Base-by-base conservation (phyloP, 1,140 invertebrate genomes). In the Saccostrea cuccullata region DNA sequence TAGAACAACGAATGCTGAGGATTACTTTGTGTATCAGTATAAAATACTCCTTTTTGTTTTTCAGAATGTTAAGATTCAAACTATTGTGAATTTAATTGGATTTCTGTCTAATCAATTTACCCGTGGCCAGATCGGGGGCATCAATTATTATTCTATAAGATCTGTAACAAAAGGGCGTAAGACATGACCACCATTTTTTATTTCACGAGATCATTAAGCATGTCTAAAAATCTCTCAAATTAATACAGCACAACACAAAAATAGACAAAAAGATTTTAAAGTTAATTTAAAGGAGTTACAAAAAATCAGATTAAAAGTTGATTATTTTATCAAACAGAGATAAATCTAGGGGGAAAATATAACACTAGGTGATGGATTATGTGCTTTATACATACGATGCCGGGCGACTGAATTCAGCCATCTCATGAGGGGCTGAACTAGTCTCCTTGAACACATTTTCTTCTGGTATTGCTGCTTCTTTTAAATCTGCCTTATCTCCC, bases 371-470 rank as follows among this genome's bases (percentile, higher is more conserved):
- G 0, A 8, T 20, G 17, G 6, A 20, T 17, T 2, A 64, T 20
- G 2, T 64, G 58, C 58, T 17, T n/a, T 77, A 77, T 77, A 77
- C 70, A 36, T 77, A 77, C 70, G 70, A 77, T 30, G 70, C 23
- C 13, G 70, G 30, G 11, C 70, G 70, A 77, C 26, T 77, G 70
- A 77, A 77, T 30, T 77, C 70, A 15, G 70, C 23, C 70, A 12
- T 77, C 26, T 77, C 70, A 1, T 15, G 9, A 5, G 70, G 70
- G 70, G 70, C 26, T 11, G 70, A 77, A 2, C 26, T 15, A 30
- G 70, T 77, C 70, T 77, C 70, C 17, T 77, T 77, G 70, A 77
- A 77, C 70, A 30, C 70, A 13, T 26, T 36, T 77, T 77, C 70
- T 26, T 77, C 70, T 3, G 70, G 70, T 30, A 77, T 77, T 77